phyloP scores from a whole-genome alignment of 2,113 vertebrate species.

The Heterocephalus glaber region DNA sequence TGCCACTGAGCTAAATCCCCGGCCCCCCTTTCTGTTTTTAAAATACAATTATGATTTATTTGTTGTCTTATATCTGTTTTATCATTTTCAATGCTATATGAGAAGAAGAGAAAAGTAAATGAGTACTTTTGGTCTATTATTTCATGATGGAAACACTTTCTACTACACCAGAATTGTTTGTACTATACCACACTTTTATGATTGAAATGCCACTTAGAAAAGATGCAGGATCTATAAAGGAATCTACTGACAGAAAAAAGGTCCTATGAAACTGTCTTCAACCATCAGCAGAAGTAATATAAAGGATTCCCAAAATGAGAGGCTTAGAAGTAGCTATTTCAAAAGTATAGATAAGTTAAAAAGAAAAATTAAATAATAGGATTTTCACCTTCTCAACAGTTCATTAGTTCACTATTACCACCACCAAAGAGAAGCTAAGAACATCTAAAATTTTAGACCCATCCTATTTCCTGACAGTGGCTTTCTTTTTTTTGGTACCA shows the following conservation, averaged over 20 bases:
- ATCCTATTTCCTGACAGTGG: constrained; percentile 7
- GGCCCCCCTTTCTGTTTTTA: constrained; percentile 30
- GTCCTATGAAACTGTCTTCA: constrained; percentile 13
- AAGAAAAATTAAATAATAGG: not conserved
- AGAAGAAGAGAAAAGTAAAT: constrained; percentile 17
- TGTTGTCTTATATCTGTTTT: not conserved
- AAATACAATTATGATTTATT: constrained; percentile 22
- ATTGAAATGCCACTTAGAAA: constrained; percentile 39
- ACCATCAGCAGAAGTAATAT: not conserved
- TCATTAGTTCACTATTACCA: constrained; percentile 16
- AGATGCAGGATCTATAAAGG: constrained; percentile 37
- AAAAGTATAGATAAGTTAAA: constrained; percentile 37
- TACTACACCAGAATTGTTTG: not conserved
- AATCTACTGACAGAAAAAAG: constrained; percentile 48
- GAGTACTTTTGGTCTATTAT: not conserved
- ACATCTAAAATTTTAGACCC: not conserved
- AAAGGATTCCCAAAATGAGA: constrained; percentile 43
- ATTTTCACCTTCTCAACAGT: constrained; percentile 48
- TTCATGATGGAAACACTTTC: constrained; percentile 35
- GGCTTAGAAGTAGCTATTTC: constrained; percentile 21
- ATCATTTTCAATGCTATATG: constrained; percentile 18
- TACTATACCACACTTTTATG: constrained; percentile 30
- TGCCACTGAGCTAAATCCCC: too few species aligned
- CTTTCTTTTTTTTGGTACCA: too few species aligned
- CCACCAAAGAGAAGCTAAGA: constrained; percentile 7